phyloP scores from a whole-genome alignment of 1,140 invertebrate genomes.

The Dendroctonus ponderosae region DNA sequence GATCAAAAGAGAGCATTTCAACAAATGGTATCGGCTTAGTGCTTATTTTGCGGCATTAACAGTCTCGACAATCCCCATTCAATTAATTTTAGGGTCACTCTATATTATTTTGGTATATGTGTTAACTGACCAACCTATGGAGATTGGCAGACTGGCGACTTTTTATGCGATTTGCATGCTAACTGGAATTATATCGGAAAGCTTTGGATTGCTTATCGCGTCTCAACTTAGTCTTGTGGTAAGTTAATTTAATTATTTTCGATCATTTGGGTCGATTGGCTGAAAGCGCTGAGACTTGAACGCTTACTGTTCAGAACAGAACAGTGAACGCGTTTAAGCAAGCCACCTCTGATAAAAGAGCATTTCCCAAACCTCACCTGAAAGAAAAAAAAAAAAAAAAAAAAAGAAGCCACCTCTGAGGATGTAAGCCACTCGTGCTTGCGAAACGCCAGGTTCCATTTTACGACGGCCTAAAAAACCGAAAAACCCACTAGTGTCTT shows the following conservation, averaged over 20 bases:
- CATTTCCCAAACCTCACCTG: no score
- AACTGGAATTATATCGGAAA: conserved; percentile 72
- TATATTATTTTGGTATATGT: conserved; percentile 82
- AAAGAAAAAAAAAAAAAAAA: no score
- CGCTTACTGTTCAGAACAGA: no score
- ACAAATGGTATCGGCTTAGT: conserved; percentile 89
- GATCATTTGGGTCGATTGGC: no score
- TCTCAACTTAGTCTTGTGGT: conserved; percentile 71
- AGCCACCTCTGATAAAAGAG: no score
- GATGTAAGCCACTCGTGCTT: no score
- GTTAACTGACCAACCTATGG: conserved; percentile 83
- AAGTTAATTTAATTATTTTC: conserved; percentile 39
- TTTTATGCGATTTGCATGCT: conserved; percentile 67
- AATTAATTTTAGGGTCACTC: conserved; percentile 71
- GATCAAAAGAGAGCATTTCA: conserved; percentile 87
- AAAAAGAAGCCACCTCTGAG: no score
- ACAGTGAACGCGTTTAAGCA: no score
- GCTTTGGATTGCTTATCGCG: conserved; percentile 69
- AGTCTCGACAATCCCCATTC: conserved; percentile 66
- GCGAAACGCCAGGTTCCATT: no score
- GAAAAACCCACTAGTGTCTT: no score
- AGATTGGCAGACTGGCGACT: conserved; percentile 68
- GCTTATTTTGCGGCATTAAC: conserved; percentile 87
- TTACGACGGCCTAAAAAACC: no score
- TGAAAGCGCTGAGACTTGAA: no score